A percentile compares a stretch with the other conserved stretches of the same genome.
These are phyloP conservation scores for Cylas formicarius DNA, from an alignment of 1,140 invertebrate species.

Conservation along the genomic window DNA sequence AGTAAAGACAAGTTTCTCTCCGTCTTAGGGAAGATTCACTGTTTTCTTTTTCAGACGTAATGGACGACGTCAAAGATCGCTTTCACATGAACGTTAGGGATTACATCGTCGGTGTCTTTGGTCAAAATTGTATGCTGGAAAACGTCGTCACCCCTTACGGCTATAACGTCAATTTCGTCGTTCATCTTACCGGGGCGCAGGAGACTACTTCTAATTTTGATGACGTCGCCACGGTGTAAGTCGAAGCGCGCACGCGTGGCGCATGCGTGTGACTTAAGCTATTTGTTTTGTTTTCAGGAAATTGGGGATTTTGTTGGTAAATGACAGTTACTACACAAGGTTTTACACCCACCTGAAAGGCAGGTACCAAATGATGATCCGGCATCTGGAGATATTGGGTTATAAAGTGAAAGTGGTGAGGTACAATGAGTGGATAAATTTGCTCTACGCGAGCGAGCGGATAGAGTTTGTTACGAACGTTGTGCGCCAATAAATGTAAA, in stretches of 20 bases:
- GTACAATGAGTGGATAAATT: slow-evolving; percentile 48
- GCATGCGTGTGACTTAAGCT: too few relatives aligned
- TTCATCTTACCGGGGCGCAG: slow-evolving; percentile 25
- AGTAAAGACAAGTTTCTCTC: slow-evolving; percentile 19
- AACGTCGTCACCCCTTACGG: slow-evolving; percentile 35
- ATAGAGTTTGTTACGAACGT: slow-evolving; percentile 29
- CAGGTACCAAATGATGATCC: slow-evolving; percentile 41
- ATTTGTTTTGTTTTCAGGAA: slow-evolving; percentile 16
- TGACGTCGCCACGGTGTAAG: slow-evolving; percentile 8
- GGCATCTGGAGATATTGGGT: slow-evolving; percentile 55
- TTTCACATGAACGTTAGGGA: slow-evolving; percentile 20
- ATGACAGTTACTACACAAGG: slow-evolving; percentile 34
- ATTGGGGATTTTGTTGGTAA: slow-evolving; percentile 28
- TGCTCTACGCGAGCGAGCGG: slow-evolving; percentile 36
- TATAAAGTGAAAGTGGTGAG: slow-evolving; percentile 50
- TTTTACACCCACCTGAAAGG: slow-evolving; percentile 39
- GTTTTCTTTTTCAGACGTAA: slow-evolving; percentile 20
- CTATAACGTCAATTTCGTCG: slow-evolving; percentile 35
- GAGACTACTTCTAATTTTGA: slow-evolving; percentile 12
- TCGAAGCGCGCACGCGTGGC: too few relatives aligned
- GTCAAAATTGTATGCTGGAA: slow-evolving; percentile 19
- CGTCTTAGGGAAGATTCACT: too few relatives aligned
- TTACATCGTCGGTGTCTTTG: slow-evolving; percentile 23
- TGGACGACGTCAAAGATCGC: slow-evolving; percentile 8
- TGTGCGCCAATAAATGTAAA: too few relatives aligned